A percentile compares a stretch with the other conserved stretches of the same genome.
Conservation (phyloP, 2,113 vertebrate species). For the Apodemus sylvaticus region DNA sequence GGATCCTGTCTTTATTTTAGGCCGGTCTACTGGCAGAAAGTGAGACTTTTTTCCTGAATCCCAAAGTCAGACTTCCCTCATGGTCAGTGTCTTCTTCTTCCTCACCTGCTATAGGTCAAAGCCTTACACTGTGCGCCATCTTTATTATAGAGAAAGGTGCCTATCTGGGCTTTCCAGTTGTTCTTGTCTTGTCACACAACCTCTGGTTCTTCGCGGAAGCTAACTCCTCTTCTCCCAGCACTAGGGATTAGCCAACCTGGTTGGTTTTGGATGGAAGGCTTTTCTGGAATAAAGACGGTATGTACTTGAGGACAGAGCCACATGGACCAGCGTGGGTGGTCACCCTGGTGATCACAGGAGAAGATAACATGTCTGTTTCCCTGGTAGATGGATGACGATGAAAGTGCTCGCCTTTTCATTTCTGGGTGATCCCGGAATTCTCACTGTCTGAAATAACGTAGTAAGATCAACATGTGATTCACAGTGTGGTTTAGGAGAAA, state of each 20-base stretch:
- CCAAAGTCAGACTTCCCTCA: background rate
- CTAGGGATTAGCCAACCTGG: background rate
- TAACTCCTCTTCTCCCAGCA: background rate
- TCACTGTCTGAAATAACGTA: conserved; percentile 58
- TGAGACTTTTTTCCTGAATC: background rate
- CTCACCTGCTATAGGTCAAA: background rate
- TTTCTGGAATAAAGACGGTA: background rate
- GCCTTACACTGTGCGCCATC: background rate
- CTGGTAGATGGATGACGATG: background rate
- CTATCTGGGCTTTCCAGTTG: background rate
- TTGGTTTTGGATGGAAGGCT: background rate
- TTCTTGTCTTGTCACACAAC: background rate
- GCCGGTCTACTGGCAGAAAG: background rate
- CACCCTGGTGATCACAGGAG: background rate
- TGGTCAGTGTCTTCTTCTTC: background rate
- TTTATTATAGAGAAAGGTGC: background rate
- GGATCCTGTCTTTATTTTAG: background rate
- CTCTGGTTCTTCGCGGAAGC: background rate
- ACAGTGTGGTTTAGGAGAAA: background rate
- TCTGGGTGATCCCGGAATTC: conserved; percentile 43
- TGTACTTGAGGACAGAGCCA: background rate
- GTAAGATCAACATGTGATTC: conserved; percentile 37
- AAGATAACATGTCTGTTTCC: background rate
- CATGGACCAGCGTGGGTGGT: background rate
- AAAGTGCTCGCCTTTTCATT: conserved; percentile 19